Percentiles rank a stretch among this genome's conserved stretches.
phyloP scores from a whole-genome alignment of 2,888 invertebrate species.

The Andrena trimmerana region DNA sequence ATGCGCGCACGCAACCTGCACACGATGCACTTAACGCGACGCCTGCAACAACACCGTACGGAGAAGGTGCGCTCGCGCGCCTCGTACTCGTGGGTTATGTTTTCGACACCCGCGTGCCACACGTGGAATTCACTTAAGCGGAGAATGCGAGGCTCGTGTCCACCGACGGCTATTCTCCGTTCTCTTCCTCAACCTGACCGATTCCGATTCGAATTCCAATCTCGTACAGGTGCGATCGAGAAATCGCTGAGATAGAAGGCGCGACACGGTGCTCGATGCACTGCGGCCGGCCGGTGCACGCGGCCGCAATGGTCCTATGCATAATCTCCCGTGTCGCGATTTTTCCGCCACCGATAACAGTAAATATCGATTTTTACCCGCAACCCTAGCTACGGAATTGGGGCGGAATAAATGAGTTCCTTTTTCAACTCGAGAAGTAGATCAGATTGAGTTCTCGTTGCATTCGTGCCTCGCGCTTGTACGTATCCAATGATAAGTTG shows the following conservation, averaged over 20 bases:
- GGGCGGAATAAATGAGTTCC: slow-evolving; percentile 71
- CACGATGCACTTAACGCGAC: slow-evolving; percentile 57
- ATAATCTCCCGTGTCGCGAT: slow-evolving; percentile 19
- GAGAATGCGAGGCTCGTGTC: slow-evolving; percentile 81
- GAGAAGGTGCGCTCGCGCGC: slow-evolving; percentile 23
- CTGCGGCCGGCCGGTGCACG: background rate
- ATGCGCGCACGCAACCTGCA: slow-evolving; percentile 54
- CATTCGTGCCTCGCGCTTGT: slow-evolving; percentile 20
- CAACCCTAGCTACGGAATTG: slow-evolving; percentile 49
- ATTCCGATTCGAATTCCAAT: slow-evolving; percentile 65
- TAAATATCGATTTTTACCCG: slow-evolving; percentile 39
- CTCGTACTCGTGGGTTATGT: slow-evolving; percentile 57
- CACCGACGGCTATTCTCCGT: slow-evolving; percentile 26
- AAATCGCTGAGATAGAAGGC: slow-evolving; percentile 53
- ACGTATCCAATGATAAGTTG: slow-evolving; percentile 56
- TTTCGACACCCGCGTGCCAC: slow-evolving; percentile 77
- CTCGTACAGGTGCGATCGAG: slow-evolving; percentile 70
- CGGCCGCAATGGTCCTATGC: slow-evolving; percentile 2
- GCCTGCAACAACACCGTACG: slow-evolving; percentile 28
- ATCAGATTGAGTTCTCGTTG: slow-evolving; percentile 57
- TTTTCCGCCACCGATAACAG: slow-evolving; percentile 30
- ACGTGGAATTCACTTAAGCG: slow-evolving; percentile 83
- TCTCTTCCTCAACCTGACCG: slow-evolving; percentile 59
- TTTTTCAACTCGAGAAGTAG: slow-evolving; percentile 41
- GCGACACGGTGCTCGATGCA: slow-evolving; percentile 33